These are phyloP conservation scores for Norana najaformis DNA, from an alignment of 2,888 invertebrate species.

Conservation along the genomic window DNA sequence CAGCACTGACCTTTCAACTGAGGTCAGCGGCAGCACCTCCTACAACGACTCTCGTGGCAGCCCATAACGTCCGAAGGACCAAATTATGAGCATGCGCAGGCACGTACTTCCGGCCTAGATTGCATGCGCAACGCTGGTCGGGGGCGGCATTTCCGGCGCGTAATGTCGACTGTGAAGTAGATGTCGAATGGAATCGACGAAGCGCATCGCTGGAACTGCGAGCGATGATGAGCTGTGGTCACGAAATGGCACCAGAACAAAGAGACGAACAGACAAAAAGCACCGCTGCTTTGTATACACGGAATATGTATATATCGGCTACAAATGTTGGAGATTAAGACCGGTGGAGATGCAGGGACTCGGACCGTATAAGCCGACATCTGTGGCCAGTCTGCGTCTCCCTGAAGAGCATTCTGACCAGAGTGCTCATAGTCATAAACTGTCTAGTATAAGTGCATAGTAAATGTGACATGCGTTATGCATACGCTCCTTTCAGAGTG, in stretches of 20 bases:
- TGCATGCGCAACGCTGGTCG: conserved; percentile 14
- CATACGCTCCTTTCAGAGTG: neutral
- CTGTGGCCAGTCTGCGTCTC: neutral
- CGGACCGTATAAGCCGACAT: neutral
- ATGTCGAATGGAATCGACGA: neutral
- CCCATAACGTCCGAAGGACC: neutral
- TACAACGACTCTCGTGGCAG: neutral
- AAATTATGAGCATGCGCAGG: neutral
- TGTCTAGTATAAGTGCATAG: neutral
- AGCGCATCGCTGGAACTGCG: neutral
- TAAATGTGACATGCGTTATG: neutral
- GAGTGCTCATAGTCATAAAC: neutral
- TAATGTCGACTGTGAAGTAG: neutral
- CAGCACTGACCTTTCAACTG: neutral
- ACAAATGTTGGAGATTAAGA: neutral
- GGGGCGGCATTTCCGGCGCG: neutral
- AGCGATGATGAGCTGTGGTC: neutral
- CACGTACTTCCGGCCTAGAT: conserved; percentile 6
- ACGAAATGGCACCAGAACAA: neutral
- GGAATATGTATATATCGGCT: neutral
- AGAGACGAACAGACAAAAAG: neutral
- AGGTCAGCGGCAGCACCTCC: neutral
- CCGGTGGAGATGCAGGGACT: neutral
- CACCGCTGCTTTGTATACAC: no score
- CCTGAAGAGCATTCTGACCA: neutral